These are phyloP conservation scores for Drosophila ustulata DNA, from an alignment of 2,888 invertebrate genomes.

Conservation along the genomic window DNA sequence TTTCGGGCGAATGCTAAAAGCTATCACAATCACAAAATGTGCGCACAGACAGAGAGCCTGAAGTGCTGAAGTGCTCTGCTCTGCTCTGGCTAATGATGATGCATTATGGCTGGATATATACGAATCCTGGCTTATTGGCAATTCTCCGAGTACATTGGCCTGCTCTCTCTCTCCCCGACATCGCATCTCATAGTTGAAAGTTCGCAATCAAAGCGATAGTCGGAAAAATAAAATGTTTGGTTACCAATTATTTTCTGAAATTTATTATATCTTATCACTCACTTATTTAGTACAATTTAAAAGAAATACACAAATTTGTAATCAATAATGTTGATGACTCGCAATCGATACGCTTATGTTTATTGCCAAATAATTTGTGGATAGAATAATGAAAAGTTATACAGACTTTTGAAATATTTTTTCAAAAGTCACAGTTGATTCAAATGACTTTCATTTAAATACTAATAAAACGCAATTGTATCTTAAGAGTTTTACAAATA, in stretches of 20 bases:
- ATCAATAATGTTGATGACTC: background rate
- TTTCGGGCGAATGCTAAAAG: slow-evolving; percentile 66
- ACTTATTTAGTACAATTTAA: background rate
- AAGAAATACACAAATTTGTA: too few relatives aligned
- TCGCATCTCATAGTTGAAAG: background rate
- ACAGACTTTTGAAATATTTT: too few relatives aligned
- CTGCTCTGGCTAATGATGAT: slow-evolving; percentile 68
- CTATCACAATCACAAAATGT: slow-evolving; percentile 55
- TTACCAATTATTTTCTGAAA: background rate
- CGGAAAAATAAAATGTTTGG: background rate
- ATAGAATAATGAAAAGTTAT: too few relatives aligned
- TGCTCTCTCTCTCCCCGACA: background rate
- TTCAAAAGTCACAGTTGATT: too few relatives aligned
- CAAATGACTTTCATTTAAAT: too few relatives aligned
- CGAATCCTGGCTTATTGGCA: slow-evolving; percentile 19
- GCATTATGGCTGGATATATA: slow-evolving; percentile 58
- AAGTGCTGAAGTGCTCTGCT: slow-evolving; percentile 22
- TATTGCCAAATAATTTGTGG: background rate
- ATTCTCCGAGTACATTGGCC: slow-evolving; percentile 21
- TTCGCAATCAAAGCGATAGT: background rate
- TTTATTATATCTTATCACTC: accelerated
- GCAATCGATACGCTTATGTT: background rate
- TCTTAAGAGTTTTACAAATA: too few relatives aligned
- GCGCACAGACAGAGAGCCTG: slow-evolving; percentile 19
- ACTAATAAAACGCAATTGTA: too few relatives aligned